Evolutionary conservation across 35 echinoderm and acorn worm species (phyloP).

Genomic region (Apostichopus japonicus): DNA sequence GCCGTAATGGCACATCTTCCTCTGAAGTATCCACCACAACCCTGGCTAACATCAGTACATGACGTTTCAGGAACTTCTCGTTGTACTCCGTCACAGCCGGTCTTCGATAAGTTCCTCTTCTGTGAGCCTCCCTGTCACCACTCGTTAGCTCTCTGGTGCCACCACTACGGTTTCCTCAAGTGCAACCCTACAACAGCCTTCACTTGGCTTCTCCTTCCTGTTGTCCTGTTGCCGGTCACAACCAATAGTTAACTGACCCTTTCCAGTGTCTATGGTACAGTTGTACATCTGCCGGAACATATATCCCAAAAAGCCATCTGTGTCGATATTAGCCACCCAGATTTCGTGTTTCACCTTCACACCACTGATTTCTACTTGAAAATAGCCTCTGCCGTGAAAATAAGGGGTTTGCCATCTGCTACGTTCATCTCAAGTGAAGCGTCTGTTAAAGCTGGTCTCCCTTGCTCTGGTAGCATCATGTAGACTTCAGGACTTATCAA

Average conservation of each 20-base stretch:
- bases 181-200: constrained; percentile 29
- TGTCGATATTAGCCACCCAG: too few relatives aligned
- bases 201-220: not conserved
- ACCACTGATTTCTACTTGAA: too few relatives aligned
- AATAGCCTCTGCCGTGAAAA: not conserved
- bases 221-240: not conserved
- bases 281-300: constrained; percentile 40
- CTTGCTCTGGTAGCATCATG: not conserved
- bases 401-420: not conserved
- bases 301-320: constrained; percentile 63
- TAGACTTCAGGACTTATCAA: not conserved
- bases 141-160: not conserved
- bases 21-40: too few relatives aligned
- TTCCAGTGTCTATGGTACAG: constrained; percentile 4
- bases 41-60: too few relatives aligned
- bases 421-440: not conserved
- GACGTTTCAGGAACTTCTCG: too few relatives aligned
- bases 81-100: too few relatives aligned
- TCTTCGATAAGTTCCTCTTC: not conserved
- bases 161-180: constrained; percentile 3
- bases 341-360: too few relatives aligned
- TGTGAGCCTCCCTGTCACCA: too few relatives aligned
- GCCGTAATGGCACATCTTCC: too few relatives aligned
- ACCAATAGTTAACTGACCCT: not conserved
- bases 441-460: not conserved